Conservation (phyloP, 1,140 invertebrate genomes). For the Cryptotermes secundus region DNA sequence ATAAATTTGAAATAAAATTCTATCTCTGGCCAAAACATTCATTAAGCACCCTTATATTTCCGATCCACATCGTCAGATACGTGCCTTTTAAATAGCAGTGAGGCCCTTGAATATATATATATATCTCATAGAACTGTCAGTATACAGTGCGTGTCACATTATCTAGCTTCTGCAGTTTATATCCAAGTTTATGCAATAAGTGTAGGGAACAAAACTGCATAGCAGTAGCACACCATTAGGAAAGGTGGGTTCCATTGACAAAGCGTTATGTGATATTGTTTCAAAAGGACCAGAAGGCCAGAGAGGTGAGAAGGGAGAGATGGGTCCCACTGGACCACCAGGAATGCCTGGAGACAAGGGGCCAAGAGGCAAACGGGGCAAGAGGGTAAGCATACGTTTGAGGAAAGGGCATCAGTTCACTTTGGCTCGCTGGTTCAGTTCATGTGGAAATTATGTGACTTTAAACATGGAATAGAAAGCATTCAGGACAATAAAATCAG, state of each 20-base stretch:
- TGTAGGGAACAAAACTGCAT: not conserved
- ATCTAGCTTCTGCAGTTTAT: no score
- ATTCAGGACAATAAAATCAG: no score
- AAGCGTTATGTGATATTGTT: conserved; percentile 32
- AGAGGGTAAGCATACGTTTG: conserved; percentile 67
- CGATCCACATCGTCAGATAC: no score
- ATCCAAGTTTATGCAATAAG: no score
- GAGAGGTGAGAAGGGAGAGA: conserved; percentile 76
- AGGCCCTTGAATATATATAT: no score
- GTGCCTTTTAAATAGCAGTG: no score
- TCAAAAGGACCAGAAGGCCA: conserved; percentile 57
- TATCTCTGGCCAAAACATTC: no score
- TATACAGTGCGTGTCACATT: no score
- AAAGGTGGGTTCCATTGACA: conserved; percentile 21
- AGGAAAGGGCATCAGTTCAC: not conserved
- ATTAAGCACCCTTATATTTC: no score
- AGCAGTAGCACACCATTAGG: no score
- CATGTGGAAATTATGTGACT: not conserved
- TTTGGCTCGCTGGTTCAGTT: not conserved
- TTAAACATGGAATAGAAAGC: not conserved
- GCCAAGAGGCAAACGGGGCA: conserved; percentile 77
- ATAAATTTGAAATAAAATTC: no score
- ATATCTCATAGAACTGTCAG: no score
- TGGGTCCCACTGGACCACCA: conserved; percentile 69
- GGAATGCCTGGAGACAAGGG: conserved; percentile 75